phyloP scores from a whole-genome alignment of 2,888 invertebrate species.

The Tetranychus truncatus region DNA sequence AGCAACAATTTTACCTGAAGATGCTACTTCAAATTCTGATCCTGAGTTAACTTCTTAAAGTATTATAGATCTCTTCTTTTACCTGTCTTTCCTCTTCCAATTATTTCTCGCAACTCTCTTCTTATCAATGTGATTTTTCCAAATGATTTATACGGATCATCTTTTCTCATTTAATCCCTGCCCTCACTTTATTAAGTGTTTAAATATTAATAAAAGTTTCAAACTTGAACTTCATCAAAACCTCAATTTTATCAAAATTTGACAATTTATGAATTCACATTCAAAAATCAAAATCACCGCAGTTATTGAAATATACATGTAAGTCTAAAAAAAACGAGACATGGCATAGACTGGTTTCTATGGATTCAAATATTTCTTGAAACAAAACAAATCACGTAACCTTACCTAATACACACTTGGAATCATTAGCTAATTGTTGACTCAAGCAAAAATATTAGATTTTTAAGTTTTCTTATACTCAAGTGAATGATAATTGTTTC shows the following conservation, averaged over 20 bases:
- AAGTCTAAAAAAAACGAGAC: too few species aligned
- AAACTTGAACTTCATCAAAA: too few species aligned
- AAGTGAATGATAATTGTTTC: too few species aligned
- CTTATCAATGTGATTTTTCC: too few species aligned
- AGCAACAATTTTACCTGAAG: neutral
- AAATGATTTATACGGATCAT: neutral
- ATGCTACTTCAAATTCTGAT: neutral
- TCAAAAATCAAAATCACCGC: too few species aligned
- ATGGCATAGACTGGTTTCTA: neutral
- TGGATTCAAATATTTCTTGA: neutral
- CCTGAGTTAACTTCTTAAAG: neutral
- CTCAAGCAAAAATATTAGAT: too few species aligned
- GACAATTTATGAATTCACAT: too few species aligned
- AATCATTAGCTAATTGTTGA: too few species aligned
- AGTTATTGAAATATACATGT: too few species aligned
- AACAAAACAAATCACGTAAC: neutral
- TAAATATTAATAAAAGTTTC: neutral
- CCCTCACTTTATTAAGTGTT: neutral
- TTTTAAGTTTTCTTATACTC: too few species aligned
- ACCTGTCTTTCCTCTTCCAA: neutral
- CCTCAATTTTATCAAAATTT: too few species aligned
- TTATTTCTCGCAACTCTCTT: neutral
- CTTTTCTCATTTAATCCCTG: neutral
- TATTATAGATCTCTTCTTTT: neutral
- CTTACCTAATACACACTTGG: too few species aligned